These are phyloP conservation scores for Trichonephila clavipes DNA, from an alignment of 1,140 invertebrate genomes.

Conservation along the genomic window DNA sequence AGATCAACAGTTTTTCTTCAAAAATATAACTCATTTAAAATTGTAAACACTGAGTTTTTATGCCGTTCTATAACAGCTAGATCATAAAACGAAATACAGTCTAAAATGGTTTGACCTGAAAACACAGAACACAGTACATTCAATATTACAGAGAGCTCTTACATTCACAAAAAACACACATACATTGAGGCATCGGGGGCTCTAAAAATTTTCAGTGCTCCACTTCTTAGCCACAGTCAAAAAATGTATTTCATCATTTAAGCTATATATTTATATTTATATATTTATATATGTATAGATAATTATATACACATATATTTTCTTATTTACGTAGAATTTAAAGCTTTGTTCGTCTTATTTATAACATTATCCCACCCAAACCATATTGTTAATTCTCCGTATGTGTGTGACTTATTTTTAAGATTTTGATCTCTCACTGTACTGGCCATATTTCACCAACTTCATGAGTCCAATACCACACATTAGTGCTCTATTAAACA, in stretches of 20 bases:
- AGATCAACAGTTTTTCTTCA: slow-evolving; percentile 66
- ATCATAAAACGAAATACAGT: slow-evolving; percentile 53
- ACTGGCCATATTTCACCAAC: slow-evolving; percentile 70
- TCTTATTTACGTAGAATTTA: slow-evolving; percentile 66
- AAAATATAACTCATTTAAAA: slow-evolving; percentile 75
- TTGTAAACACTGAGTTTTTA: slow-evolving; percentile 56
- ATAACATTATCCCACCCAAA: slow-evolving; percentile 40
- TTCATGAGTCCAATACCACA: slow-evolving; percentile 50
- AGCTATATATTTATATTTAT: slow-evolving; percentile 72
- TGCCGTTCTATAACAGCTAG: neutral
- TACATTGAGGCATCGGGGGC: slow-evolving; percentile 59
- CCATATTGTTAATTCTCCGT: neutral
- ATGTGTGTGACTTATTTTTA: neutral
- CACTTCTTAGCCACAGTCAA: slow-evolving; percentile 53
- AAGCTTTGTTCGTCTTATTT: slow-evolving; percentile 70
- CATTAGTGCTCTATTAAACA: slow-evolving; percentile 57
- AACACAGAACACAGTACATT: slow-evolving; percentile 63
- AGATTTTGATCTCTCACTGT: slow-evolving; percentile 45
- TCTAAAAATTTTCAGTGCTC: slow-evolving; percentile 34
- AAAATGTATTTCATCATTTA: slow-evolving; percentile 56
- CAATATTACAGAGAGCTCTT: slow-evolving; percentile 45
- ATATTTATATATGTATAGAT: slow-evolving; percentile 72
- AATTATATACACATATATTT: slow-evolving; percentile 73
- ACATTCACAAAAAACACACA: slow-evolving; percentile 65
- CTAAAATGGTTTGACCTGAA: slow-evolving; percentile 65